A percentile compares a stretch with the other conserved stretches of the same genome.
Evolutionary conservation across 2,888 invertebrate species (phyloP).

Genomic region (Dorcus parallelipipedus): DNA sequence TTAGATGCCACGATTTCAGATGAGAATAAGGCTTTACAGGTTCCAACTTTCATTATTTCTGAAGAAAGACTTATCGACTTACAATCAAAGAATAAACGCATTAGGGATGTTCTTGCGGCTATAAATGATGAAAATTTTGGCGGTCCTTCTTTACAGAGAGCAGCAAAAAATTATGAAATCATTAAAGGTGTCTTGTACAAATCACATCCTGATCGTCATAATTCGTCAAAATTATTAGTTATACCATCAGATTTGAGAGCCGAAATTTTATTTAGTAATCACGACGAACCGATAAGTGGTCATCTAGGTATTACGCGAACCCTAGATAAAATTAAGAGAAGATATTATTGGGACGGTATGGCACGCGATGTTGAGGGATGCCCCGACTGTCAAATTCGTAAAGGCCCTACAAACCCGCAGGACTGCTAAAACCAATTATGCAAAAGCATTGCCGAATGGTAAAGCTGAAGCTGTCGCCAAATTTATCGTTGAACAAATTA

Average conservation of each 20-base stretch:
- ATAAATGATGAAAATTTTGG: not conserved
- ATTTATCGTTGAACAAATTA: constrained; percentile 3
- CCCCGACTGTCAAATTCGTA: constrained; percentile 24
- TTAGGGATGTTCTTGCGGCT: not conserved
- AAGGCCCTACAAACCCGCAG: constrained; percentile 16
- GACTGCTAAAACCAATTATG: constrained; percentile 12
- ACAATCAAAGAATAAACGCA: not conserved
- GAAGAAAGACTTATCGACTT: not conserved
- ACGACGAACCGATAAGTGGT: constrained; percentile 21
- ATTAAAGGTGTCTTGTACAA: constrained; percentile 9
- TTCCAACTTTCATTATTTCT: not conserved
- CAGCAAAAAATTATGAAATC: not conserved
- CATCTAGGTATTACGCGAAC: constrained; percentile 24
- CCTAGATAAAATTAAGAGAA: constrained; percentile 17
- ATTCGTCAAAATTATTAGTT: constrained; percentile 18
- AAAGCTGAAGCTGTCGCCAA: constrained; percentile 10
- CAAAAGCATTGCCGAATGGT: constrained; percentile 6
- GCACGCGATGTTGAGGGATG: constrained; percentile 15
- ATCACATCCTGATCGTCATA: constrained; percentile 7
- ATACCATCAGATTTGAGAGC: constrained; percentile 17
- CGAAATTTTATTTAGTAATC: constrained; percentile 24
- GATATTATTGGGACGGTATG: constrained; percentile 24
- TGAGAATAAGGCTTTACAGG: not conserved
- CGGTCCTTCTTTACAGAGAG: not conserved
- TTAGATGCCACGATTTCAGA: not conserved